phyloP scores from a whole-genome alignment of 2,888 invertebrate genomes.

The Acleris literana region DNA sequence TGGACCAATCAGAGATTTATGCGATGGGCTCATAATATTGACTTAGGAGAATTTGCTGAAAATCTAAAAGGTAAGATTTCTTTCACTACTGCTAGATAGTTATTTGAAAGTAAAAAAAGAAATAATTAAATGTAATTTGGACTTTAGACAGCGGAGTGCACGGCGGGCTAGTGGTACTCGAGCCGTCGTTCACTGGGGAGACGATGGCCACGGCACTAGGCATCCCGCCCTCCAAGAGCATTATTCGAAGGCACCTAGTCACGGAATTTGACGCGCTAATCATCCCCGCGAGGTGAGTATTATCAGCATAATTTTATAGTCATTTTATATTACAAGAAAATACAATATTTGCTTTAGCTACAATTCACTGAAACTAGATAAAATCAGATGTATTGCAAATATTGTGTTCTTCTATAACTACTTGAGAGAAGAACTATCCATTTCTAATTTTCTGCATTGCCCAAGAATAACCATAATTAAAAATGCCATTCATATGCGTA shows the following conservation, averaged over 20 bases:
- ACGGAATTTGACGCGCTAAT: slow-evolving; percentile 96
- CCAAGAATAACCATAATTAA: slow-evolving; percentile 18
- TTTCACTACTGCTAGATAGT: neutral
- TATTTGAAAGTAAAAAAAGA: neutral
- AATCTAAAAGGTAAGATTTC: slow-evolving; percentile 90
- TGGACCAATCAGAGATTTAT: slow-evolving; percentile 98
- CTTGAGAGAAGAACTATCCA: slow-evolving; percentile 10
- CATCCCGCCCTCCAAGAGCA: slow-evolving; percentile 96
- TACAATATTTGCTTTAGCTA: slow-evolving; percentile 54
- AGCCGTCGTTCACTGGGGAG: slow-evolving; percentile 96
- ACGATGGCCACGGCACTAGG: slow-evolving; percentile 97
- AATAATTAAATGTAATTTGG: neutral
- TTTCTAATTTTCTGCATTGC: slow-evolving; percentile 26
- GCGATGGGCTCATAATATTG: slow-evolving; percentile 96
- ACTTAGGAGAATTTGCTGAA: slow-evolving; percentile 96
- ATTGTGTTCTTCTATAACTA: slow-evolving; percentile 48
- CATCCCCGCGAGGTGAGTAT: slow-evolving; percentile 93
- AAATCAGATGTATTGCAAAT: slow-evolving; percentile 42
- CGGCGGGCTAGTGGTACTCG: slow-evolving; percentile 95
- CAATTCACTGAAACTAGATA: neutral
- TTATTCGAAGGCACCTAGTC: slow-evolving; percentile 94
- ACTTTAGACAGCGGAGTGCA: slow-evolving; percentile 94
- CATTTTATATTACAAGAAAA: slow-evolving; percentile 41
- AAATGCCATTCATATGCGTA: neutral
- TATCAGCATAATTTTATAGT: neutral